Evolutionary conservation across 2,797 vertebrate genomes (phyloP).

Genomic region (Enteromius trimaculatus): DNA sequence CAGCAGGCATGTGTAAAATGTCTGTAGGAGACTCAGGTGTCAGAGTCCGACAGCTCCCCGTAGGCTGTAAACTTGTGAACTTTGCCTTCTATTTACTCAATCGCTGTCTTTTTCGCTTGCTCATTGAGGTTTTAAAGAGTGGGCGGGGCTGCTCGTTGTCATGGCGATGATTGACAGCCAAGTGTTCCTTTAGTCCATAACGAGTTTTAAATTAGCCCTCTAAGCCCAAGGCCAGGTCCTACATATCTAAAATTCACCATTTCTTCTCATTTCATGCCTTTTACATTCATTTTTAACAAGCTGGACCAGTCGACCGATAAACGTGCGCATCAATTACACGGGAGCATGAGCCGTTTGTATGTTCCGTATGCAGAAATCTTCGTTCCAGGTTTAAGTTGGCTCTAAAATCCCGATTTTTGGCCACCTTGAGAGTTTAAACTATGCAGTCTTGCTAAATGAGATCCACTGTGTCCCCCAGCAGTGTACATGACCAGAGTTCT

Average conservation of each 20-base stretch:
- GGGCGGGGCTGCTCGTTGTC: neutral
- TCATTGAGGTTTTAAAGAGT: constrained; percentile 40
- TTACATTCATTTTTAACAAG: constrained; percentile 37
- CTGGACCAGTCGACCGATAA: constrained; percentile 13
- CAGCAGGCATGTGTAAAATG: constrained; percentile 41
- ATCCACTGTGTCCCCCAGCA: constrained; percentile 40
- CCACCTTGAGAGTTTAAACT: constrained; percentile 20
- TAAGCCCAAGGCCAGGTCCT: constrained; percentile 14
- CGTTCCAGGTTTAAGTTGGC: constrained; percentile 15
- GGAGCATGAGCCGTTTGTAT: neutral
- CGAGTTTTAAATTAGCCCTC: constrained; percentile 36
- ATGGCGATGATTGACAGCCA: constrained; percentile 17
- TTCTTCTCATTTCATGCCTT: constrained; percentile 31
- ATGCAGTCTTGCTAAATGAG: constrained; percentile 42
- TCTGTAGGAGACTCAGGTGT: constrained; percentile 29
- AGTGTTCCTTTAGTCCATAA: constrained; percentile 20
- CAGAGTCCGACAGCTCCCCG: constrained; percentile 27
- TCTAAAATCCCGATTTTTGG: constrained; percentile 3
- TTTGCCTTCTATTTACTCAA: constrained; percentile 35
- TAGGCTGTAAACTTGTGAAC: constrained; percentile 36
- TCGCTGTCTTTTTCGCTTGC: neutral
- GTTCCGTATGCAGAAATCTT: constrained; percentile 24
- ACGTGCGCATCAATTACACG: neutral
- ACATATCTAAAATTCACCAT: constrained; percentile 35
- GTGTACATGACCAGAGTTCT: constrained; percentile 41